Conservation (phyloP, 2,888 invertebrate species). For the Cephonodes hylas region DNA sequence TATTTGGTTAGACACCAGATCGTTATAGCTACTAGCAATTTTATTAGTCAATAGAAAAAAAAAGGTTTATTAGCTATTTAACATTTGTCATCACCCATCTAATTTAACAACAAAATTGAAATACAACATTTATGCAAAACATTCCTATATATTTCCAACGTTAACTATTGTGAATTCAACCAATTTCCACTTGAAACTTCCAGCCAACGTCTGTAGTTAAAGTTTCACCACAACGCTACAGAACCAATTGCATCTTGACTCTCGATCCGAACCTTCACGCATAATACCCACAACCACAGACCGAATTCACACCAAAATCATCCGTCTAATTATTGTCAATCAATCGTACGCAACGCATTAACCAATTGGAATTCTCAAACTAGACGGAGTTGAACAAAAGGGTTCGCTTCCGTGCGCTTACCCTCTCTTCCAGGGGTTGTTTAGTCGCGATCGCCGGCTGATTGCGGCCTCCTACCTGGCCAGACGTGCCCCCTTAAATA, state of each 20-base stretch:
- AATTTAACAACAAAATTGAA: no score
- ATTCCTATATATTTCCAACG: background rate
- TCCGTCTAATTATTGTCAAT: conserved; percentile 11
- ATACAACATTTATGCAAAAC: no score
- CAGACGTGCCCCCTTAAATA: conserved; percentile 31
- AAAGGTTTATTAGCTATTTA: no score
- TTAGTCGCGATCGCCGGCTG: conserved; percentile 55
- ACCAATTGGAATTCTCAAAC: conserved; percentile 13
- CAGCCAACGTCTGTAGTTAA: background rate
- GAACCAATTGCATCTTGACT: background rate
- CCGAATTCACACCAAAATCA: conserved; percentile 2
- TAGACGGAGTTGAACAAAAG: conserved; percentile 5
- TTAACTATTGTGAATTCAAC: background rate
- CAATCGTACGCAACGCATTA: conserved; percentile 13
- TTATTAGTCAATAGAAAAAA: no score
- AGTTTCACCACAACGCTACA: background rate
- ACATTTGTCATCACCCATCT: no score
- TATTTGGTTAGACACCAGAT: no score
- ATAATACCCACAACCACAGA: background rate
- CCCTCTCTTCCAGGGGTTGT: conserved; percentile 46
- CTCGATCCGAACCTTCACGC: background rate
- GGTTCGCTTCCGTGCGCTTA: conserved; percentile 23
- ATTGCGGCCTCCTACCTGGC: conserved; percentile 34
- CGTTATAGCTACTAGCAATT: no score
- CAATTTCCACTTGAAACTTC: background rate